Evolutionary conservation across 2,797 vertebrate genomes (phyloP).

Genomic region (Manis pentadactyla): DNA sequence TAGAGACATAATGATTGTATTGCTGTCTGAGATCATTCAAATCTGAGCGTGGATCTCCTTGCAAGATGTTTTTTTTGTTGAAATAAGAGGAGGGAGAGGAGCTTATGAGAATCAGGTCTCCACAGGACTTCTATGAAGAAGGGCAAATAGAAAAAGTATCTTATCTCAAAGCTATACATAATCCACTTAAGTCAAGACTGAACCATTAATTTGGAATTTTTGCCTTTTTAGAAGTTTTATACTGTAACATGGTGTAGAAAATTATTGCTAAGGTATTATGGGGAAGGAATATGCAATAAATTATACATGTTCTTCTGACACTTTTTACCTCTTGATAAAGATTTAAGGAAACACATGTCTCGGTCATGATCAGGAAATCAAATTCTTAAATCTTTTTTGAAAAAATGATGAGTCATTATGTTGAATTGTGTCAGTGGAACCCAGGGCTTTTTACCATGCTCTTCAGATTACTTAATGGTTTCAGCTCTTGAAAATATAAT

Average conservation of each 20-base stretch:
- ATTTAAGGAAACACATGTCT: not conserved
- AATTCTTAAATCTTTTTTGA: not conserved
- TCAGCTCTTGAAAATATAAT: constrained; percentile 1
- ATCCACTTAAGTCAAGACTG: not conserved
- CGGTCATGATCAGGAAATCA: not conserved
- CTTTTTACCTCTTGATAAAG: not conserved
- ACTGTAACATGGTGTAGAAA: not conserved
- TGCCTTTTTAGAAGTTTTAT: not conserved
- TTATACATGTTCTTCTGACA: not conserved
- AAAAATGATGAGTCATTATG: not conserved
- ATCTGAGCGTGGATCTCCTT: not conserved
- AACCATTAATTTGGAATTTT: not conserved
- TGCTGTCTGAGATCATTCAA: not conserved
- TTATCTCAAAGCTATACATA: not conserved
- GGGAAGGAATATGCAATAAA: not conserved
- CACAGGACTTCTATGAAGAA: not conserved
- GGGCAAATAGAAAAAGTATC: not conserved
- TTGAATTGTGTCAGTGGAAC: not conserved
- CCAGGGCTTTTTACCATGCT: not conserved
- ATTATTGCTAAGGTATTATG: not conserved
- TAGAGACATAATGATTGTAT: no score
- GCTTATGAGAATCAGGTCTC: not conserved
- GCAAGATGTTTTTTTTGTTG: not conserved
- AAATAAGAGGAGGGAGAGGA: no score
- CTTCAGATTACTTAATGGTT: not conserved